Base-by-base conservation (phyloP, 2,888 invertebrate species). In the Aleiodes testaceus region DNA sequence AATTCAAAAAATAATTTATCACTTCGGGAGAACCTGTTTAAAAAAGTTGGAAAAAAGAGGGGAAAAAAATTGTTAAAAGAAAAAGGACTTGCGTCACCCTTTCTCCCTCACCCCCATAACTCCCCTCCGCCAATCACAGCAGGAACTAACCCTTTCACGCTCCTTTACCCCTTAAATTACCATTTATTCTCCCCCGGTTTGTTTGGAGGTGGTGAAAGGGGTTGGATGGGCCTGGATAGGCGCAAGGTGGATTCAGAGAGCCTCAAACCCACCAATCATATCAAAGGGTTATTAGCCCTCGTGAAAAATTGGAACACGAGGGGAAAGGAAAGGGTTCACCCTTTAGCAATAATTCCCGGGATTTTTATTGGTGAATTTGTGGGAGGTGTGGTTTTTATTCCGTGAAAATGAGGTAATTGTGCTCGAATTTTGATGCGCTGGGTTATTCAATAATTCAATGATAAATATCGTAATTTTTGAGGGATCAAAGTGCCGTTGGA, bases 381-480 rank as follows among this genome's bases (percentile, higher is more conserved):
- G 16, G 16, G 14, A 9, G 47, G 47, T 16, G 47, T 47, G 47
- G 47, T 16, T 55, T 22, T 20, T 18, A 2, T 11, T 12, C n/a
- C 9, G 1, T 26, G 3, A 11, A 20, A 20, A 20, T 20, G 7
- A 52, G 1, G 5, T 26, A 5, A 53, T n/a, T 53, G 22, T 26
- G 22, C 11, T 22, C 11, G 4, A 53, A 12, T 18, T 20, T 26
- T 22, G 3, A 11, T 12, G 18, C 53, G 12, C 20, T 30, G 14
- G 12, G 12, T 30, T 49, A 6, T n/a, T n/a, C 2, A 30, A 59
- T 14, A 42, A 59, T 66, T 67, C 71, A 63, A 64, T 66, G 74
- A 73, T 74, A 73, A 61, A 74, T 75, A 79, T 77, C 73, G 75
- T 67, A 66, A 63, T 68, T 74, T 67, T 47, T 20, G 1, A 66